phyloP scores from a whole-genome alignment of 2,888 invertebrate genomes.

The Eristalis arbustorum region DNA sequence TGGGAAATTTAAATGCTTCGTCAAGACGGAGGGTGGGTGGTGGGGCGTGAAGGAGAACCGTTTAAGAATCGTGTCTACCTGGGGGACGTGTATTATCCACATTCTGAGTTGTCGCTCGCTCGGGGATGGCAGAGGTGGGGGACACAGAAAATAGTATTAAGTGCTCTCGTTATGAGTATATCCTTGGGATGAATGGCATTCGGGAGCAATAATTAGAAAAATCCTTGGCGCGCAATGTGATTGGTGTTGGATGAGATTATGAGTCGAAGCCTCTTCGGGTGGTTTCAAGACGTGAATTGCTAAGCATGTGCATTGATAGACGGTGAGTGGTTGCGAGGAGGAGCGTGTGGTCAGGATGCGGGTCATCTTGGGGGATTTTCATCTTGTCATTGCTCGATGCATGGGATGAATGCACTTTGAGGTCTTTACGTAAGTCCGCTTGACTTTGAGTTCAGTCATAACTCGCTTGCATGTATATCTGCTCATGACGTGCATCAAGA shows the following conservation, averaged over 20 bases:
- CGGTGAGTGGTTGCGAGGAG: background rate
- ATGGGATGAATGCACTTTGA: background rate
- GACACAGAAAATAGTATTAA: slow-evolving; percentile 25
- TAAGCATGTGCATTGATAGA: slow-evolving; percentile 29
- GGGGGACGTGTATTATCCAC: slow-evolving; percentile 38
- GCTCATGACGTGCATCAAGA: background rate
- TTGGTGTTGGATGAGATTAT: slow-evolving; percentile 45
- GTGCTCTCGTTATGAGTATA: slow-evolving; percentile 57
- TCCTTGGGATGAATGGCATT: slow-evolving; percentile 57
- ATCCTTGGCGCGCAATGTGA: slow-evolving; percentile 39
- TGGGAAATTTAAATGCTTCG: slow-evolving; percentile 38
- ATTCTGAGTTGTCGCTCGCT: slow-evolving; percentile 9
- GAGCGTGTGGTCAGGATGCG: background rate
- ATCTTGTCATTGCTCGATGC: background rate
- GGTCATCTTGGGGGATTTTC: slow-evolving; percentile 29
- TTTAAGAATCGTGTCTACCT: slow-evolving; percentile 47
- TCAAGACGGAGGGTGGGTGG: background rate
- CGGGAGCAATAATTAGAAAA: slow-evolving; percentile 54
- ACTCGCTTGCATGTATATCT: background rate
- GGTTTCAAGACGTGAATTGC: slow-evolving; percentile 2
- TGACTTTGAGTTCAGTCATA: background rate
- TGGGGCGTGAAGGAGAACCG: slow-evolving; percentile 16
- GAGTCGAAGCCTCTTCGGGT: slow-evolving; percentile 12
- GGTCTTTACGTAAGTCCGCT: background rate
- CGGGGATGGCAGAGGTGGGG: slow-evolving; percentile 10